phyloP scores from a whole-genome alignment of 2,797 vertebrate genomes.

The Paedocypris micromegethes region DNA sequence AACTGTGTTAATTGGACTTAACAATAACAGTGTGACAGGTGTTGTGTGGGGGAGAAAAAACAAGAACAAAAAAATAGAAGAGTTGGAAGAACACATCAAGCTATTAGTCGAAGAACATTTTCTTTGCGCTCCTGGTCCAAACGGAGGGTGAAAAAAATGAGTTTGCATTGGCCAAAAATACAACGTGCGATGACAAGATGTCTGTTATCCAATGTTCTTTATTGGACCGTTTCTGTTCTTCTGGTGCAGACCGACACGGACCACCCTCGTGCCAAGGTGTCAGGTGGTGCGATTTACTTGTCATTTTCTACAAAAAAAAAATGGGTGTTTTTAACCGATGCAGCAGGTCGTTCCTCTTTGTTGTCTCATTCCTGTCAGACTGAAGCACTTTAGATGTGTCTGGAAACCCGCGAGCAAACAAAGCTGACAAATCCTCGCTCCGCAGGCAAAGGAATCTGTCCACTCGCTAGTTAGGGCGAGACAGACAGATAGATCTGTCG shows the following conservation, averaged over 20 bases:
- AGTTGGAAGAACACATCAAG: conserved; percentile 25
- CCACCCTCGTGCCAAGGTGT: conserved; percentile 39
- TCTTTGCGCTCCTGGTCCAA: conserved; percentile 17
- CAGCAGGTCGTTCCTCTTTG: conserved; percentile 59
- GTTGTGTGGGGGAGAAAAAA: conserved; percentile 29
- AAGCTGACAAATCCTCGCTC: conserved; percentile 39
- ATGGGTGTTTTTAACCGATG: conserved; percentile 53
- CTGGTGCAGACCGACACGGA: not conserved
- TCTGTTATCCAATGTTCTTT: too few relatives aligned
- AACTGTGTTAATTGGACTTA: conserved; percentile 52
- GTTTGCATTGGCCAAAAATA: too few relatives aligned
- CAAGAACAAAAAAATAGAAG: not conserved
- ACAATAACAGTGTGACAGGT: conserved; percentile 41
- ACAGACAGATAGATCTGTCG: conserved; percentile 24
- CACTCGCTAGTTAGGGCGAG: conserved; percentile 4
- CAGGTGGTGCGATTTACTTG: conserved; percentile 44
- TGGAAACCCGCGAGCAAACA: conserved; percentile 49
- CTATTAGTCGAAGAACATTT: conserved; percentile 39
- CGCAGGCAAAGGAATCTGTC: conserved; percentile 37
- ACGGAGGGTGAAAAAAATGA: not conserved
- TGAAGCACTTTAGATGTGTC: conserved; percentile 30
- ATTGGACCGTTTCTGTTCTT: too few relatives aligned
- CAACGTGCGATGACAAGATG: too few relatives aligned
- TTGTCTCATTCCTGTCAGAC: conserved; percentile 59
- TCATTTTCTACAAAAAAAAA: conserved; percentile 57